Conservation (phyloP, 2,797 vertebrate species). For the Anniella stebbinsi region DNA sequence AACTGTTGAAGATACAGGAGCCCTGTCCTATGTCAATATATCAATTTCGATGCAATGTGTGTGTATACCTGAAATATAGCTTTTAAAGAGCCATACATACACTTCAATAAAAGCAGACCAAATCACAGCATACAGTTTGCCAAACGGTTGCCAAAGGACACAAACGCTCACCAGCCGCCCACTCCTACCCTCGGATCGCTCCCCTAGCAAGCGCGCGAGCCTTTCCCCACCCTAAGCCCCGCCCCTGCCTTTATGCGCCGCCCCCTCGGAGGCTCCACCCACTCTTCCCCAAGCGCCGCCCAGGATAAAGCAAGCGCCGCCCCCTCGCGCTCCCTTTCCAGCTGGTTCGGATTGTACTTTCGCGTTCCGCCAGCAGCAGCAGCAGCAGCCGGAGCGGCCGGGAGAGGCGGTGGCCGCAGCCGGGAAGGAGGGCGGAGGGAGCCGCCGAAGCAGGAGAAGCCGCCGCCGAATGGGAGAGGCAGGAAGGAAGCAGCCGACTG, state of each 20-base stretch:
- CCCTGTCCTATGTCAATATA: too few relatives aligned
- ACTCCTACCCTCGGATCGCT: too few relatives aligned
- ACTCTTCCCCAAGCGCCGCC: fast-evolving
- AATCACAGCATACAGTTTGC: too few relatives aligned
- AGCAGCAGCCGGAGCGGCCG: neutral
- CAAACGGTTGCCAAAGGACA: too few relatives aligned
- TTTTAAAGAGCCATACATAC: too few relatives aligned
- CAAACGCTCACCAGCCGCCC: too few relatives aligned
- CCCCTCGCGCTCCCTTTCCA: neutral
- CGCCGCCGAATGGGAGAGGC: neutral
- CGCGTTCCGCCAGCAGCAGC: neutral
- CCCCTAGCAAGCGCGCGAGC: fast-evolving
- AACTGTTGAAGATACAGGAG: too few relatives aligned
- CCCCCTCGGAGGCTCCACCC: neutral
- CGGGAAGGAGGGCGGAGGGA: neutral
- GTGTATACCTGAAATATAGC: too few relatives aligned
- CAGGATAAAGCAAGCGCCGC: neutral
- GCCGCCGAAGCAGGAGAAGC: neutral
- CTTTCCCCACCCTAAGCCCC: neutral
- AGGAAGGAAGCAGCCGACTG: neutral
- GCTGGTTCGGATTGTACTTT: neutral
- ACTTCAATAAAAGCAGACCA: too few relatives aligned
- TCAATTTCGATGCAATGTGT: too few relatives aligned
- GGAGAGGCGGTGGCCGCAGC: neutral
- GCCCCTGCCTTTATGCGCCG: neutral